phyloP scores from a whole-genome alignment of 1,140 invertebrate genomes.

The Neodiprion fabricii region DNA sequence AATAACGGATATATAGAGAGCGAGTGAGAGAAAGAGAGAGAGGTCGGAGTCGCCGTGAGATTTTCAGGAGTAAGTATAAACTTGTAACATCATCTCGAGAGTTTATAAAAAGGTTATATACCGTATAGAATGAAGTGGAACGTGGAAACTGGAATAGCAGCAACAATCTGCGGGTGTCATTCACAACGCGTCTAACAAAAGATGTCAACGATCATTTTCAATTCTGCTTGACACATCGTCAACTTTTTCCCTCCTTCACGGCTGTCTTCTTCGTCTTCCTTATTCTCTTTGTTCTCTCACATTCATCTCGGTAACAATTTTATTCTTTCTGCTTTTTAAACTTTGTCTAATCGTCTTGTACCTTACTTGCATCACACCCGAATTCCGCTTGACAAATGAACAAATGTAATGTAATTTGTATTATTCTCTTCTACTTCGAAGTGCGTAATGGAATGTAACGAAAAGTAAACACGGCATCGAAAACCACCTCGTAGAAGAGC shows the following conservation, averaged over 20 bases:
- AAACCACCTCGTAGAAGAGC: neutral
- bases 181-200: constrained; percentile 21
- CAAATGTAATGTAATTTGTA: neutral
- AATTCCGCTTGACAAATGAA: neutral
- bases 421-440: neutral
- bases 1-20: constrained; percentile 9
- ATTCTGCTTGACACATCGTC: neutral
- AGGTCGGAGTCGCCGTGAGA: constrained; percentile 20
- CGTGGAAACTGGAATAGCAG: constrained; percentile 38
- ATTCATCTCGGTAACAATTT: neutral
- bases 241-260: neutral
- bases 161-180: constrained; percentile 46
- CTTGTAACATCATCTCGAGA: constrained; percentile 41
- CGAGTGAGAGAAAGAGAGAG: constrained; percentile 27
- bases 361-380: neutral
- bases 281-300: neutral
- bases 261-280: neutral
- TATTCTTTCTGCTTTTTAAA: neutral
- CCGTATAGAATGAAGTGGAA: constrained; percentile 32
- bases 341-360: neutral
- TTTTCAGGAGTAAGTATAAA: constrained; percentile 23
- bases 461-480: neutral
- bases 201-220: neutral
- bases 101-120: constrained; percentile 25
- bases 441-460: neutral